These are phyloP conservation scores for Xenopus borealis DNA, from an alignment of 2,113 vertebrate genomes.

Conservation along the genomic window DNA sequence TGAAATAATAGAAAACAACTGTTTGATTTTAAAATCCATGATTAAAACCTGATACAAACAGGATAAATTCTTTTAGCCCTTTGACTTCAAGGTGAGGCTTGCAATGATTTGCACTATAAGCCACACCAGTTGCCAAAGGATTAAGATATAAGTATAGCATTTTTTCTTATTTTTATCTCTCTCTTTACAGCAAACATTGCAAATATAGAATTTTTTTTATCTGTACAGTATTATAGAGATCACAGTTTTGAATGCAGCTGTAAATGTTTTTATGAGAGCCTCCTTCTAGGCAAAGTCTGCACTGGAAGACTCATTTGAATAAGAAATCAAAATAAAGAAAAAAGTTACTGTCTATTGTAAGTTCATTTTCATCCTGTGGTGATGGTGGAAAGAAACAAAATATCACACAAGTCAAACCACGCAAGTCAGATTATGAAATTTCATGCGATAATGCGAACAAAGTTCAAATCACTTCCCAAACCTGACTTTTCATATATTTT, in stretches of 20 bases:
- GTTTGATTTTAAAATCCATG: constrained; percentile 65
- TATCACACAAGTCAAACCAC: constrained; percentile 81
- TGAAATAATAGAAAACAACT: constrained; percentile 48
- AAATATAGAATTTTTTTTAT: constrained; percentile 92
- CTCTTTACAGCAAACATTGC: constrained; percentile 88
- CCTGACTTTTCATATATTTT: constrained; percentile 57
- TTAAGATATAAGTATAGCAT: constrained; percentile 62
- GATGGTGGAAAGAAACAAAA: constrained; percentile 57
- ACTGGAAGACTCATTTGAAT: constrained; percentile 63
- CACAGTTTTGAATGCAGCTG: constrained; percentile 57
- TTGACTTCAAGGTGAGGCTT: background rate
- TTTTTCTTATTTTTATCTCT: constrained; percentile 61
- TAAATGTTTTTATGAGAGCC: constrained; percentile 60
- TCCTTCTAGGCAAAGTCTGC: constrained; percentile 58
- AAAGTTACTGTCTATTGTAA: constrained; percentile 25
- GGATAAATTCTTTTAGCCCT: constrained; percentile 54
- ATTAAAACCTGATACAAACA: constrained; percentile 79
- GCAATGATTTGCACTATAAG: constrained; percentile 1
- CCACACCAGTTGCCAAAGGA: constrained; percentile 14
- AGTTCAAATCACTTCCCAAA: constrained; percentile 47
- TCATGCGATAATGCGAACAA: constrained; percentile 74
- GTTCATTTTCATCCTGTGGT: constrained; percentile 59
- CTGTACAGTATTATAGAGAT: constrained; percentile 81
- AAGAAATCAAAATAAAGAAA: constrained; percentile 48
- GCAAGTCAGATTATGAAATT: constrained; percentile 78